Evolutionary conservation across 2,113 vertebrate genomes (phyloP).

Genomic region (Micronycteris hirsuta): DNA sequence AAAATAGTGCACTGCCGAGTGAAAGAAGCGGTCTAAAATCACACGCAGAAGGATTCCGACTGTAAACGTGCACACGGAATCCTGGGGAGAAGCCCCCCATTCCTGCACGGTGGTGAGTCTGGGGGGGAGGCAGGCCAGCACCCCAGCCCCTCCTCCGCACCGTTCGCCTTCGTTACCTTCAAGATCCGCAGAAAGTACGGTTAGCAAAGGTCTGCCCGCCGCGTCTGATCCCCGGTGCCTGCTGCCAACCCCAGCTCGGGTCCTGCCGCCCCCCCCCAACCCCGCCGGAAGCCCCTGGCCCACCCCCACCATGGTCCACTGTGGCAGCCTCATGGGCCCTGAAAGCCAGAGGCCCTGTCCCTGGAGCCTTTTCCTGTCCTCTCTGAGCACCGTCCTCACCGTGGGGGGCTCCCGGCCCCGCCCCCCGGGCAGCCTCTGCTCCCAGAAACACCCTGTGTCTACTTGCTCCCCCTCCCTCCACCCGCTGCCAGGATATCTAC

Average conservation of each 20-base stretch:
- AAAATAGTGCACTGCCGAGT: accelerated
- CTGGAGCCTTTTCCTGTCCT: not conserved
- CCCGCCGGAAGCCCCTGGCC: not conserved
- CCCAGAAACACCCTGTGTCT: accelerated
- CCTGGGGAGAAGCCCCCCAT: accelerated
- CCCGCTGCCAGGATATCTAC: not conserved
- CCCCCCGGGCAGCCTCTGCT: not conserved
- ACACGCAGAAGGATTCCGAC: accelerated
- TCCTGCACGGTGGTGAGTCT: accelerated
- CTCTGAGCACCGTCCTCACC: not conserved
- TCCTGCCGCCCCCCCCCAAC: no score
- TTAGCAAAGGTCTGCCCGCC: not conserved
- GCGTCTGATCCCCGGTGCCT: not conserved
- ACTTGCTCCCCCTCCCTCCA: accelerated
- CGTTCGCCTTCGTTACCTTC: not conserved
- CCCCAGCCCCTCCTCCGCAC: accelerated
- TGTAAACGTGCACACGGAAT: accelerated
- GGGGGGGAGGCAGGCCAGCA: accelerated
- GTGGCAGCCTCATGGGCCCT: not conserved
- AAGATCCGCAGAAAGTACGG: not conserved
- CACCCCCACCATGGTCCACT: accelerated
- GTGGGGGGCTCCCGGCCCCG: not conserved
- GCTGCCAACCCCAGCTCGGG: accelerated
- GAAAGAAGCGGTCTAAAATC: not conserved
- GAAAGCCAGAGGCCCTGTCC: not conserved